These are phyloP conservation scores for Canis aureus DNA, from an alignment of 2,113 vertebrate genomes.

Conservation along the genomic window DNA sequence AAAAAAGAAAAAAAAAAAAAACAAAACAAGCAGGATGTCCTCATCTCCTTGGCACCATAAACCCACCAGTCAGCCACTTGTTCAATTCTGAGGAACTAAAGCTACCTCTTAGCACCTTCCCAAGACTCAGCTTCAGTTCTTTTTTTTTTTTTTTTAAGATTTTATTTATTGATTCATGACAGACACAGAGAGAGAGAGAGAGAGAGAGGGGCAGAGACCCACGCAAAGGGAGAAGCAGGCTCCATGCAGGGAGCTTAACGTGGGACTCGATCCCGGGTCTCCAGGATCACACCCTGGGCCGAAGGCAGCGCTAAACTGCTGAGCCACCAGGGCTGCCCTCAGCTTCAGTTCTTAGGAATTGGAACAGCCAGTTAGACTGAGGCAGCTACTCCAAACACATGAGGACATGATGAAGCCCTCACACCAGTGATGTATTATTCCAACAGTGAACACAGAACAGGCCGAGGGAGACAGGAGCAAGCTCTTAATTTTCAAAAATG, in stretches of 20 bases:
- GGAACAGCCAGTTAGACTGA: not conserved
- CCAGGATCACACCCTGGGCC: no score
- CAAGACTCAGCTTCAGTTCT: not conserved
- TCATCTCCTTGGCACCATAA: not conserved
- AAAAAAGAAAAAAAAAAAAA: not conserved
- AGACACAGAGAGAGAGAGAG: no score
- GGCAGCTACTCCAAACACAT: not conserved
- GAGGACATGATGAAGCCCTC: not conserved
- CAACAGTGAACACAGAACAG: not conserved
- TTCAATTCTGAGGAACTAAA: not conserved
- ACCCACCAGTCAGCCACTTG: not conserved
- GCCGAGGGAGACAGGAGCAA: not conserved
- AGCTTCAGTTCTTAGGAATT: not conserved
- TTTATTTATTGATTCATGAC: no score
- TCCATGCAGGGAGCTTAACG: no score
- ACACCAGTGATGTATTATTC: not conserved
- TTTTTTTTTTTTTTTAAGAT: no score
- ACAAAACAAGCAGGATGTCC: not conserved
- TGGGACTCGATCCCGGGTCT: no score
- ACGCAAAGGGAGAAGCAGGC: no score
- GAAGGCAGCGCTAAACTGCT: no score
- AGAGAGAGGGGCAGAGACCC: no score
- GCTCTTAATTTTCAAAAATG: not conserved
- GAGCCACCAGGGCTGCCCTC: no score
- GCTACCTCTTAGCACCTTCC: not conserved